Percentiles rank a stretch among this genome's conserved stretches.
Conservation (phyloP, 2,888 invertebrate genomes). For the Macrosiphum euphorbiae region DNA sequence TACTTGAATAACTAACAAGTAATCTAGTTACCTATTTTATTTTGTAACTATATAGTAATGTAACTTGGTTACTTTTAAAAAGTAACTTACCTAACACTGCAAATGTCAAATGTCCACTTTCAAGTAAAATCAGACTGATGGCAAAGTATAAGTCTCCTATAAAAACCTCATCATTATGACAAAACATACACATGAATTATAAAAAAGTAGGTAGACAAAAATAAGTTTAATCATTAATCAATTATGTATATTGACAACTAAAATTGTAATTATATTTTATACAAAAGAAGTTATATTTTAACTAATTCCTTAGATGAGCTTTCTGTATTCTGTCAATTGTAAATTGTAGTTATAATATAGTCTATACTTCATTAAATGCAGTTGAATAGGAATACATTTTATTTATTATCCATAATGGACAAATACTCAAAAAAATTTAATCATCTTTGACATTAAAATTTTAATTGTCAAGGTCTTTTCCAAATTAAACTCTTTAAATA, state of each 20-base stretch:
- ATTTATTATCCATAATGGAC: neutral
- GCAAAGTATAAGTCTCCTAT: neutral
- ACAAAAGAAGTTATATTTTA: neutral
- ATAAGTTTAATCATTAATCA: neutral
- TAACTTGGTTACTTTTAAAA: too few relatives aligned
- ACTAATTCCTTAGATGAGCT: neutral
- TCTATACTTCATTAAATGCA: neutral
- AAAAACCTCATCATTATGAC: neutral
- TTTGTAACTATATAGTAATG: too few relatives aligned
- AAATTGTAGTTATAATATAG: neutral
- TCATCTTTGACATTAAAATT: neutral
- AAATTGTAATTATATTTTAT: neutral
- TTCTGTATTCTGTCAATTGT: neutral
- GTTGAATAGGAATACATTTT: constrained; percentile 14
- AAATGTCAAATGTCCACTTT: neutral
- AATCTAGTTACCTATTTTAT: too few relatives aligned
- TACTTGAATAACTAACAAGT: too few relatives aligned
- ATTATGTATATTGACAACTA: neutral
- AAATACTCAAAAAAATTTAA: constrained; percentile 3
- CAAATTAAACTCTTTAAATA: constrained; percentile 66
- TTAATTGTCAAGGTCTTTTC: constrained; percentile 41
- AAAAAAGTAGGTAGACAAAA: neutral
- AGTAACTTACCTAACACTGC: too few relatives aligned
- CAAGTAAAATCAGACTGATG: neutral
- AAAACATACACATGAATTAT: neutral